These are phyloP conservation scores for Aspidiotus destructor DNA, from an alignment of 2,888 invertebrate species.

Conservation along the genomic window DNA sequence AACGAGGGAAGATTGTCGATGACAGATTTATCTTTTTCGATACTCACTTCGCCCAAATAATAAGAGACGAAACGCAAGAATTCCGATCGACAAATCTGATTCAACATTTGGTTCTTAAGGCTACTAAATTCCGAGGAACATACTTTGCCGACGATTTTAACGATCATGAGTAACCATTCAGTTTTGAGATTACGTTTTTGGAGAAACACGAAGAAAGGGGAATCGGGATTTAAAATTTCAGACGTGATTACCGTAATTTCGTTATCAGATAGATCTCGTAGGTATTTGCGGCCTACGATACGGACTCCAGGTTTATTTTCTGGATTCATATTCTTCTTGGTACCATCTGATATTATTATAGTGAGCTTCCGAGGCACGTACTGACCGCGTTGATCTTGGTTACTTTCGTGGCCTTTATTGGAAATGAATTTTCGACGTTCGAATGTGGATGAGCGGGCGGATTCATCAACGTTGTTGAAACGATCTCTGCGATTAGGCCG, in stretches of 20 bases:
- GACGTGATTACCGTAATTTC: slow-evolving; percentile 26
- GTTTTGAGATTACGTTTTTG: slow-evolving; percentile 13
- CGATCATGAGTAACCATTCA: slow-evolving; percentile 32
- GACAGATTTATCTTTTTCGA: slow-evolving; percentile 35
- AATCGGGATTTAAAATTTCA: slow-evolving; percentile 13
- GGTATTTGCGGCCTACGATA: slow-evolving; percentile 10
- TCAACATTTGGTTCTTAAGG: slow-evolving; percentile 11
- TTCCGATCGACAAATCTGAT: slow-evolving; percentile 8
- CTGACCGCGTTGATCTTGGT: too few species aligned
- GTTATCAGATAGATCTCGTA: slow-evolving; percentile 24
- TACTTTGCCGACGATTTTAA: slow-evolving; percentile 28
- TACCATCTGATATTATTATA: too few species aligned
- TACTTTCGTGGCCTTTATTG: too few species aligned
- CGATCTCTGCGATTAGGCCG: too few species aligned
- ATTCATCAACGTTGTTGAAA: too few species aligned
- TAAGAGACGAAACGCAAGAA: slow-evolving; percentile 25
- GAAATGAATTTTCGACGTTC: too few species aligned
- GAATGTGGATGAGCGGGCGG: too few species aligned
- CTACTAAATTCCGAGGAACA: slow-evolving; percentile 26
- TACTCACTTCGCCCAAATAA: slow-evolving; percentile 34
- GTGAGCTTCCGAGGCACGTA: too few species aligned
- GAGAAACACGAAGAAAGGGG: slow-evolving; percentile 25
- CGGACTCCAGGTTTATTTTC: not conserved
- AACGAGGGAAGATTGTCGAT: slow-evolving; percentile 38
- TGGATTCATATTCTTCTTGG: too few species aligned